Evolutionary conservation across 2,888 invertebrate genomes (phyloP).

Genomic region (Oxystoma pomonae): DNA sequence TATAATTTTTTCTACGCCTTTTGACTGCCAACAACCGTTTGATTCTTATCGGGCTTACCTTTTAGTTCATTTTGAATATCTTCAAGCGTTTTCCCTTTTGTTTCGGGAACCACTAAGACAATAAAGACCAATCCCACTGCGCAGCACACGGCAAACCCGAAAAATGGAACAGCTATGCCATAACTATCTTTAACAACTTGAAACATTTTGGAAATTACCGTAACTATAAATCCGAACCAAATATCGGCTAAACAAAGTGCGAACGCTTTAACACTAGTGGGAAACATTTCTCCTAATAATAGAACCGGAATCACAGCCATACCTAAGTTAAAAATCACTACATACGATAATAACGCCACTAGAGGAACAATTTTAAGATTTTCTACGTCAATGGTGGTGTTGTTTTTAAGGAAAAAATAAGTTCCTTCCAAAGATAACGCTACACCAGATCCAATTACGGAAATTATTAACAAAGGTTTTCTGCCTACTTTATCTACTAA

Average conservation of each 20-base stretch:
- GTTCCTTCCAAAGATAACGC: constrained; percentile 46
- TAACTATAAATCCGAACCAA: constrained; percentile 50
- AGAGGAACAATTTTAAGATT: constrained; percentile 48
- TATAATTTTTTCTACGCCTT: too few relatives aligned
- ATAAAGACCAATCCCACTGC: constrained; percentile 60
- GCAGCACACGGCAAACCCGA: constrained; percentile 59
- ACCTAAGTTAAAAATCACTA: constrained; percentile 51
- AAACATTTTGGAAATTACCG: constrained; percentile 50
- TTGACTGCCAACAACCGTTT: background rate
- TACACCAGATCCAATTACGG: constrained; percentile 48
- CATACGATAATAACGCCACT: constrained; percentile 48
- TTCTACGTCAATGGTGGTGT: constrained; percentile 40
- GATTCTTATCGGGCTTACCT: constrained; percentile 36
- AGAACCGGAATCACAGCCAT: constrained; percentile 53
- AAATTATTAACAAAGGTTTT: constrained; percentile 51
- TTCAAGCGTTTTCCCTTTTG: constrained; percentile 66
- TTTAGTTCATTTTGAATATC: constrained; percentile 63
- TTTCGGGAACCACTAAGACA: constrained; percentile 62
- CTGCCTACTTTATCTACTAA: constrained; percentile 57
- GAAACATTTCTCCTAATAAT: constrained; percentile 54
- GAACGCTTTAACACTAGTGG: constrained; percentile 54
- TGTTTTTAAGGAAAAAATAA: constrained; percentile 48
- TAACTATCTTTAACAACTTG: constrained; percentile 53
- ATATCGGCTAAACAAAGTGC: constrained; percentile 55
- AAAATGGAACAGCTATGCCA: constrained; percentile 62